Evolutionary conservation across 2,888 invertebrate genomes (phyloP).

Genomic region (Plebejus anna): DNA sequence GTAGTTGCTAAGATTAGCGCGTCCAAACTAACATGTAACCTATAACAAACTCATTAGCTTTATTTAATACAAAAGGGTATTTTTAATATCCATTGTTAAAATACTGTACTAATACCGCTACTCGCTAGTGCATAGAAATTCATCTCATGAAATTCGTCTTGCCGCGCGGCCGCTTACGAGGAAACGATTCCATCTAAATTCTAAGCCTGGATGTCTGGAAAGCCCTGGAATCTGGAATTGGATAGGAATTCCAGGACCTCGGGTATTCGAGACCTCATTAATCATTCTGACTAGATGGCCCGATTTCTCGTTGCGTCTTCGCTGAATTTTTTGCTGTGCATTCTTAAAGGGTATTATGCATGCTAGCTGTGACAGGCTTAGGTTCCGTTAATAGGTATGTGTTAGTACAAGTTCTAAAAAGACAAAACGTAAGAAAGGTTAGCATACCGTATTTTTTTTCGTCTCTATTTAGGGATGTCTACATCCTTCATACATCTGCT

Average conservation of each 20-base stretch:
- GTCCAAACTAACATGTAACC: no score
- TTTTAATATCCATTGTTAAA: neutral
- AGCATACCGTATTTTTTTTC: no score
- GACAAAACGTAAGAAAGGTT: no score
- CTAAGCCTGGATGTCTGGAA: neutral
- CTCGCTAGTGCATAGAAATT: neutral
- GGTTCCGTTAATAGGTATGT: neutral
- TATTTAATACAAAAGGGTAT: no score
- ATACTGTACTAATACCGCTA: no score
- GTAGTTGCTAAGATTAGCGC: no score
- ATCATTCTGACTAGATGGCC: neutral
- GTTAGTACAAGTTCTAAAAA: neutral
- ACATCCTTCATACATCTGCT: no score
- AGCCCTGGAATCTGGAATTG: neutral
- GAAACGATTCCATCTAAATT: neutral
- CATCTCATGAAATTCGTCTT: neutral
- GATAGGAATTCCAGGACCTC: neutral
- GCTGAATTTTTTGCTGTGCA: constrained; percentile 36
- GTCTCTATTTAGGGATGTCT: no score
- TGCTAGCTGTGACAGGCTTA: neutral
- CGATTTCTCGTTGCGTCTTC: constrained; percentile 34
- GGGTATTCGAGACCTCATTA: constrained; percentile 9
- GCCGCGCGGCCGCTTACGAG: neutral
- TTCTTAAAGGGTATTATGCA: constrained; percentile 40
- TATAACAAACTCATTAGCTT: no score